phyloP scores from a whole-genome alignment of 2,797 vertebrate genomes.

The Girardinus metallicus region DNA sequence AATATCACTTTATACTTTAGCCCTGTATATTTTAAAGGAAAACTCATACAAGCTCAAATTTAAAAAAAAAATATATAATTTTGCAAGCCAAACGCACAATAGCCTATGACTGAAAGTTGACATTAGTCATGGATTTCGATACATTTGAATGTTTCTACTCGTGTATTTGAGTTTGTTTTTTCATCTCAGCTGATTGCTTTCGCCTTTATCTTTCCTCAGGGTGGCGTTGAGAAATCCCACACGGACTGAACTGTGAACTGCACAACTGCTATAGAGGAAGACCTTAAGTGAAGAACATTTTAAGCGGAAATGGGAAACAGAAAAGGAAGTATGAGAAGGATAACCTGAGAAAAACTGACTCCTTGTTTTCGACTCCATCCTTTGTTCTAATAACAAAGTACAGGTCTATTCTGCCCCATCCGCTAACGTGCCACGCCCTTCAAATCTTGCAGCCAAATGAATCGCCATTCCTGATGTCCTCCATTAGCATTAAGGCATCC shows the following conservation, averaged over 20 bases:
- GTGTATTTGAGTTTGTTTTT: neutral
- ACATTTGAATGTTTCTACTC: neutral
- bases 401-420: constrained; percentile 53
- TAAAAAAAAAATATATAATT: neutral
- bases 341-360: constrained; percentile 51
- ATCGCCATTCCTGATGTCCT: constrained; percentile 35
- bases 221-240: constrained; percentile 90
- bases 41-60: neutral
- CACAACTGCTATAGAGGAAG: constrained; percentile 33
- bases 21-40: neutral
- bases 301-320: constrained; percentile 32
- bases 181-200: neutral
- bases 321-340: constrained; percentile 32
- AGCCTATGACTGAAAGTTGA: neutral
- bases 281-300: constrained; percentile 32
- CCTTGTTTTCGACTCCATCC: constrained; percentile 46
- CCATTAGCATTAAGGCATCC: constrained; percentile 47
- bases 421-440: constrained; percentile 74
- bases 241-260: constrained; percentile 80
- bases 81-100: neutral
- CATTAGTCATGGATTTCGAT: neutral
- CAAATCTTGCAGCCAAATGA: constrained; percentile 66
- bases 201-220: constrained; percentile 73
- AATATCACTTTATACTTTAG: neutral
- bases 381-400: constrained; percentile 54